These are phyloP conservation scores for Caenorhabditis angaria DNA, from an alignment of 2,888 invertebrate genomes.

Conservation along the genomic window DNA sequence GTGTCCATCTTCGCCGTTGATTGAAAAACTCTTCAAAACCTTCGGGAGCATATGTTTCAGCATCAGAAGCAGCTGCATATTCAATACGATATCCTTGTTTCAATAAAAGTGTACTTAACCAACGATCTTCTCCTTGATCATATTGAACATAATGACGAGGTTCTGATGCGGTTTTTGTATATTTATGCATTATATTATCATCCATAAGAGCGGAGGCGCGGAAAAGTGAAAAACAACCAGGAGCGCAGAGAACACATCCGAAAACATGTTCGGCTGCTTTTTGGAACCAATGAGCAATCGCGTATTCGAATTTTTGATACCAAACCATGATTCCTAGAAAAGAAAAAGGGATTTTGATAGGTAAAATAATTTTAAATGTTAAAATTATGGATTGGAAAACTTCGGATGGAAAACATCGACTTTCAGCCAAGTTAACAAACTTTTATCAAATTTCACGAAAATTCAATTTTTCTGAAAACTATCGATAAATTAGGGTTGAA, in stretches of 20 bases:
- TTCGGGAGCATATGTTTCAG: slow-evolving; percentile 73
- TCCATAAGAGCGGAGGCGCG: slow-evolving; percentile 86
- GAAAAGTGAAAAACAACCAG: slow-evolving; percentile 88
- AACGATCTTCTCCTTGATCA: slow-evolving; percentile 81
- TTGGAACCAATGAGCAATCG: slow-evolving; percentile 90
- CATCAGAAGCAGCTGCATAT: slow-evolving; percentile 74
- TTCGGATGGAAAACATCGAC: no score
- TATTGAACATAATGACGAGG: slow-evolving; percentile 89
- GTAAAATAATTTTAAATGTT: no score
- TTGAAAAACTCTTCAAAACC: slow-evolving; percentile 73
- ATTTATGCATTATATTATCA: slow-evolving; percentile 87
- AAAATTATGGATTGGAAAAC: no score
- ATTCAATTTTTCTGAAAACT: not conserved
- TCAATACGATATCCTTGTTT: slow-evolving; percentile 75
- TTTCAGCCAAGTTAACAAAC: not conserved
- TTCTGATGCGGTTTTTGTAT: slow-evolving; percentile 79
- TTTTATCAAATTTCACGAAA: not conserved
- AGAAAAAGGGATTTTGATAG: no score
- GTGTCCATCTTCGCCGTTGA: slow-evolving; percentile 72
- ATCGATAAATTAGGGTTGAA: not conserved
- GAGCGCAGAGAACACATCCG: slow-evolving; percentile 88
- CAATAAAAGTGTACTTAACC: slow-evolving; percentile 75
- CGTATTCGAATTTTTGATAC: slow-evolving; percentile 90
- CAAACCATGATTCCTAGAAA: slow-evolving; percentile 81
- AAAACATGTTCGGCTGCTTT: slow-evolving; percentile 90